Evolutionary conservation across 1,140 invertebrate genomes (phyloP), one percentile per base, ranked within the genome.

Genomic region (Zaprionus capensis): DNA sequence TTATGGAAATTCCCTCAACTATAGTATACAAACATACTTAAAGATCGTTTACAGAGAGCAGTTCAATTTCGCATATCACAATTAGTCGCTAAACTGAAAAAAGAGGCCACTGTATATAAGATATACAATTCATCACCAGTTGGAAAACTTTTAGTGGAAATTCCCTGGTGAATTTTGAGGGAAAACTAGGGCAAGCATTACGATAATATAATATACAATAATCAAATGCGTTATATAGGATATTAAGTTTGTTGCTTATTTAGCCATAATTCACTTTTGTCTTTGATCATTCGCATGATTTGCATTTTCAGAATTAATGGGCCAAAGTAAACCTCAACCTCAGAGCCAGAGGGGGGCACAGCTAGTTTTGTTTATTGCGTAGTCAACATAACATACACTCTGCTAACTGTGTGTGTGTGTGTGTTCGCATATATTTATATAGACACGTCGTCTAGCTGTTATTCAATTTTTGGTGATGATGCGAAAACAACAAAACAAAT

Each of bases 301-400:
- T 76, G 73, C 73, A 76, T 76, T 76, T 76, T 71, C 68, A 58
- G 36, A 65, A 65, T 65, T 53, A 71, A 65, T 57, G 34, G 51
- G n/a, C 56, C 62, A 63, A 63, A 58, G 59, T 46, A 63, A 49
- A 70, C 38, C 56, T 36, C 34, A 75, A 71, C 24, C 46, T 51
- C 22, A 22, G 20, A 51, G 11, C 4, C 20, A 17, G 41, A n/a
- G 41, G 41, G 41, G 41, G 41, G 41, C 55, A 65, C 36, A 55
- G 68, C 61, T 71, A 76, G 68, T 76, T 76, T 76, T 76, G 63
- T 76, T 76, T 72, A 72, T 76, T 76, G 70, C 63, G 74, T 66
- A 75, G 62, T 70, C 26, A 56, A 56, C 2, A 26, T 44, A 15
- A 38, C 12, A 38, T 46, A 56, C 15, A 57, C 6, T n/a, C 14